Percentiles rank a stretch among this genome's conserved stretches.
Conservation (phyloP, 2,888 invertebrate species). For the Lepidocyrtinus sp. region DNA sequence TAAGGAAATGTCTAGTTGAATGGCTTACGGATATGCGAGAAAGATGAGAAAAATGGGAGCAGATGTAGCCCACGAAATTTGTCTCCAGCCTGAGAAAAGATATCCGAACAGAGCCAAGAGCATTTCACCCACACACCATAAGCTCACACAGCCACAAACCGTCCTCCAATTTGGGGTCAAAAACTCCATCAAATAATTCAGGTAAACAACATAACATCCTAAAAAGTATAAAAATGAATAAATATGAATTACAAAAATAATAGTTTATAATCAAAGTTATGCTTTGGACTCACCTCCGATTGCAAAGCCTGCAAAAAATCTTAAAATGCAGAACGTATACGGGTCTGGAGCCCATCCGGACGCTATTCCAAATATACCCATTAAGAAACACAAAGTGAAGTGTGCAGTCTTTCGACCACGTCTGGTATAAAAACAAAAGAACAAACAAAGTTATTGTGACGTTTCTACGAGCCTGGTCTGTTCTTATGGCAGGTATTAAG, state of each 20-base stretch:
- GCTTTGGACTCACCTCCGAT: conserved; percentile 52
- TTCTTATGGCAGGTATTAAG: neutral
- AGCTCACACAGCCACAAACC: conserved; percentile 63
- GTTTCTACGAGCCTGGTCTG: neutral
- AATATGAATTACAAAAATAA: conserved; percentile 1
- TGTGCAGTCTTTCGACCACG: conserved; percentile 63
- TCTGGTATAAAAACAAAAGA: too few relatives aligned
- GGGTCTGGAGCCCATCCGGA: conserved; percentile 63
- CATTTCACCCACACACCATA: conserved; percentile 66
- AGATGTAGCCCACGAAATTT: conserved; percentile 49
- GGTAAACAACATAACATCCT: conserved; percentile 63
- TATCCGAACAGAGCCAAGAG: conserved; percentile 61
- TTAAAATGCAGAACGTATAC: conserved; percentile 52
- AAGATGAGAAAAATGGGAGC: conserved; percentile 58
- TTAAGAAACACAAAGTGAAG: conserved; percentile 59
- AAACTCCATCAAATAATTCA: conserved; percentile 68
- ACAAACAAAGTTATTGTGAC: too few relatives aligned
- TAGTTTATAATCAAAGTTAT: neutral
- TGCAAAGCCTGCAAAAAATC: conserved; percentile 61
- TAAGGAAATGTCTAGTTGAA: neutral
- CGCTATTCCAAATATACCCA: conserved; percentile 59
- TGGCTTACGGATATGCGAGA: conserved; percentile 61
- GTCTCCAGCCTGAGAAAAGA: conserved; percentile 58
- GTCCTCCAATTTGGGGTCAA: conserved; percentile 64
- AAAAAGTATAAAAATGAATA: neutral